Percentiles rank a stretch among this genome's conserved stretches.
These are phyloP conservation scores for Scleropages formosus DNA, from an alignment of 2,797 vertebrate genomes.

Conservation along the genomic window DNA sequence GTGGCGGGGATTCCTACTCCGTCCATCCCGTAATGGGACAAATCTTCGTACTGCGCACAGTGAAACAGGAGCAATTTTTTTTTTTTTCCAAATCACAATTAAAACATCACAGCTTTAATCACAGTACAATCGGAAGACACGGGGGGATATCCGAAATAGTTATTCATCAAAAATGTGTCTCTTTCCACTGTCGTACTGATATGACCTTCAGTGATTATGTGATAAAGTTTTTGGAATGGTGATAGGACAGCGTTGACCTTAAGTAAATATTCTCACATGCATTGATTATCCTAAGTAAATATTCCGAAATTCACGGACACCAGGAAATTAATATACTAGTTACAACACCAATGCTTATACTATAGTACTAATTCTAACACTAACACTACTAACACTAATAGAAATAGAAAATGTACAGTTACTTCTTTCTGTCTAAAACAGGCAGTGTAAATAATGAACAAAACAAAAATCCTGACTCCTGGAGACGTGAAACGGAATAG, in stretches of 20 bases:
- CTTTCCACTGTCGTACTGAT: too few relatives aligned
- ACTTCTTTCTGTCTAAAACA: slow-evolving; percentile 4
- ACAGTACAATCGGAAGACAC: not conserved
- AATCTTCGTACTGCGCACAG: slow-evolving; percentile 82
- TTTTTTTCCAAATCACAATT: not conserved
- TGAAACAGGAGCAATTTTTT: slow-evolving; percentile 31
- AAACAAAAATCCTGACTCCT: not conserved
- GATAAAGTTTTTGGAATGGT: not conserved
- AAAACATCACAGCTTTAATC: not conserved
- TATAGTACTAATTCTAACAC: too few relatives aligned
- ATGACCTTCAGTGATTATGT: too few relatives aligned
- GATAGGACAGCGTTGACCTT: not conserved
- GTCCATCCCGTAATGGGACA: slow-evolving; percentile 86
- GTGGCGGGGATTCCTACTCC: slow-evolving; percentile 80
- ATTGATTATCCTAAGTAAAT: too few relatives aligned
- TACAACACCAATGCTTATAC: not conserved
- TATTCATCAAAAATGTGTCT: too few relatives aligned
- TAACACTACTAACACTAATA: not conserved
- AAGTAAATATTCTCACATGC: too few relatives aligned
- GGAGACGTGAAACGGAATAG: not conserved
- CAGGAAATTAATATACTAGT: not conserved
- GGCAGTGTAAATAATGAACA: not conserved
- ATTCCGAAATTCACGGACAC: too few relatives aligned
- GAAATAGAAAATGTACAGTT: not conserved
- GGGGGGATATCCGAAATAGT: slow-evolving; percentile 1